Conservation (phyloP, 2,113 vertebrate species). For the Bagarius yarrelli region DNA sequence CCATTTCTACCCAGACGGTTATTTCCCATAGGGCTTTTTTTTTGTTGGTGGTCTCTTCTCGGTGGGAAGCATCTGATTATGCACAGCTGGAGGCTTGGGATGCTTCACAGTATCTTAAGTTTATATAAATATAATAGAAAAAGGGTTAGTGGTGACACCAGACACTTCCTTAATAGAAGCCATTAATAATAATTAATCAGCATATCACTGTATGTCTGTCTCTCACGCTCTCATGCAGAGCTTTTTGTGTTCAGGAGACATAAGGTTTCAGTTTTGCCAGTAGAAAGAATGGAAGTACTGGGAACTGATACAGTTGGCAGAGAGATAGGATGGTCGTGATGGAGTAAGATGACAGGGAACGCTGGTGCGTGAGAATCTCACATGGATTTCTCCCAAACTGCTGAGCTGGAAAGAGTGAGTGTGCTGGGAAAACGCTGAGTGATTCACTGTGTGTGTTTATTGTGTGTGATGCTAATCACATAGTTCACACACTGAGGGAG, state of each 20-base stretch:
- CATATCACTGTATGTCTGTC: conserved; percentile 15
- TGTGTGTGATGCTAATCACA: conserved; percentile 49
- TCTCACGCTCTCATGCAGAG: conserved; percentile 17
- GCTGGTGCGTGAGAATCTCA: conserved; percentile 62
- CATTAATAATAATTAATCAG: conserved; percentile 41
- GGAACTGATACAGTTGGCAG: conserved; percentile 60
- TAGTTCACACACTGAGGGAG: conserved; percentile 39
- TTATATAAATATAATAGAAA: conserved; percentile 8
- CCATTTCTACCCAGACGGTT: conserved; percentile 66
- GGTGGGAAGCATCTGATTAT: conserved; percentile 55
- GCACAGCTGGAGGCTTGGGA: conserved; percentile 16
- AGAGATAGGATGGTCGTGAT: conserved; percentile 11
- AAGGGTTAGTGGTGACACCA: conserved; percentile 31
- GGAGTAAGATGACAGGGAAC: conserved; percentile 56
- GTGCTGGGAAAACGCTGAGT: conserved; percentile 62
- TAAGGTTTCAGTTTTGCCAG: conserved; percentile 54
- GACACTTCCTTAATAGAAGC: conserved; percentile 21
- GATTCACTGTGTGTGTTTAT: conserved; percentile 42
- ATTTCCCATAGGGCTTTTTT: conserved; percentile 64
- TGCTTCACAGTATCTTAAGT: conserved; percentile 43
- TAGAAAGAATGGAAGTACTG: conserved; percentile 55
- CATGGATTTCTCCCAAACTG: conserved; percentile 50
- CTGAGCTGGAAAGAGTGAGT: conserved; percentile 48
- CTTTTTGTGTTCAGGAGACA: conserved; percentile 53
- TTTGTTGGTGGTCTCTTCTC: conserved; percentile 55